Evolutionary conservation across 2,888 invertebrate species (phyloP), one percentile per base, ranked within the genome.

Genomic region (Empis livida): DNA sequence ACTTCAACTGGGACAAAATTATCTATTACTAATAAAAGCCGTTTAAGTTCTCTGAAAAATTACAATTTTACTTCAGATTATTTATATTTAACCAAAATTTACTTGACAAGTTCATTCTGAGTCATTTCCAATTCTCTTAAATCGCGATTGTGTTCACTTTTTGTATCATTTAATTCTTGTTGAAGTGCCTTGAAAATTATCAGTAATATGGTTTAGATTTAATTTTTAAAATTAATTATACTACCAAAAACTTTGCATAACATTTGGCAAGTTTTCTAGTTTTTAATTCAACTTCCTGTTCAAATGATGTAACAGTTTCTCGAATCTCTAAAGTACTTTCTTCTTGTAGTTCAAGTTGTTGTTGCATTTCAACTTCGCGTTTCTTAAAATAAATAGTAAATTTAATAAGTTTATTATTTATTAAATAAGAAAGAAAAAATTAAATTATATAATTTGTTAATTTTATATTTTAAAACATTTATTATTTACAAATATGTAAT

Each of bases 221-320:
- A 35, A 35, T 35, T 3, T 35, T 16, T n/a, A 42, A 31, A 43
- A 43, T 5, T 13, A 73, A 73, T 57, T 72, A 69, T 47, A 72
- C 60, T 49, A 71, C 74, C 65, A 84, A 78, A 62, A 88, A 77
- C 69, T 93, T 93, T 14, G 82, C 76, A 61, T 90, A 84, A 61
- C 96, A 79, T 69, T 94, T 91, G 61, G 92, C 90, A 46, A 96
- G 70, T 67, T 95, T 72, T 59, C 86, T 88, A 20, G 94, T 89
- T 69, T 97, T 99, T 48, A 91, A 82, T 63, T 99, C 97, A 2
- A 97, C 94, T 71, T 97, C 96, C 65, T 95, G 95, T 63, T 95
- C 93, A 48, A 99, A 72, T 44, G 85, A 89, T 10, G 88, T 80
- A 62, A 90, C 96, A 0, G 93, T 95, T 61, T 87, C 90, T 48